These are phyloP conservation scores for Timandra comae DNA, from an alignment of 2,888 invertebrate species.

Conservation along the genomic window DNA sequence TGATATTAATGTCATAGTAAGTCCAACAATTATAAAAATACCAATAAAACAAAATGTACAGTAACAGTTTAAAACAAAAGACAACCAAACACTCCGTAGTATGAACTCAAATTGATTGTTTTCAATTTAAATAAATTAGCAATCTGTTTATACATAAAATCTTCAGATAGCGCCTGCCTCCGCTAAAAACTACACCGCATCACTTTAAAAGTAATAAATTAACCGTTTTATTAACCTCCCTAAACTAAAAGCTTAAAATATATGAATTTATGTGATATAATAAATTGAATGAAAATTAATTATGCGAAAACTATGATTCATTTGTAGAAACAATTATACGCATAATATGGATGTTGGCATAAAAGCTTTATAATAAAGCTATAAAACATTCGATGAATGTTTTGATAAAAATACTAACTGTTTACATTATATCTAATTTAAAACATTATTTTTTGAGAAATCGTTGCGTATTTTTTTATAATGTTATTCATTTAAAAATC, in stretches of 20 bases:
- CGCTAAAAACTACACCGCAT: constrained; percentile 6
- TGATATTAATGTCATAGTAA: too few species aligned
- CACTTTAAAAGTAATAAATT: constrained; percentile 13
- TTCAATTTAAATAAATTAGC: constrained; percentile 58
- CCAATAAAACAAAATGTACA: too few species aligned
- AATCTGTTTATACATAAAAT: constrained; percentile 32
- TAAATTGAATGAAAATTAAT: background rate
- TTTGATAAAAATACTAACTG: background rate
- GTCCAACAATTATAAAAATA: too few species aligned
- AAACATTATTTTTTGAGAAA: too few species aligned
- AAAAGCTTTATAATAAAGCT: background rate
- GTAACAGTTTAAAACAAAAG: constrained; percentile 14
- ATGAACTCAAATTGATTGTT: constrained; percentile 34
- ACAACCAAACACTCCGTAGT: constrained; percentile 30
- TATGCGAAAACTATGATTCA: background rate
- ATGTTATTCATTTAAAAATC: too few species aligned
- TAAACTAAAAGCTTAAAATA: too few species aligned
- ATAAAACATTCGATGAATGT: background rate
- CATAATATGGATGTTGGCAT: too few species aligned
- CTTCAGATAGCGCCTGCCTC: constrained; percentile 22
- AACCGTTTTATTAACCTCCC: constrained; percentile 11
- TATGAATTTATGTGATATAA: background rate
- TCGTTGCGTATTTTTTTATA: background rate
- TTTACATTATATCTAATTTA: background rate
- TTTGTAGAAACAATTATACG: background rate